Evolutionary conservation across 1,140 invertebrate genomes (phyloP).

Genomic region (Zaprionus capensis): DNA sequence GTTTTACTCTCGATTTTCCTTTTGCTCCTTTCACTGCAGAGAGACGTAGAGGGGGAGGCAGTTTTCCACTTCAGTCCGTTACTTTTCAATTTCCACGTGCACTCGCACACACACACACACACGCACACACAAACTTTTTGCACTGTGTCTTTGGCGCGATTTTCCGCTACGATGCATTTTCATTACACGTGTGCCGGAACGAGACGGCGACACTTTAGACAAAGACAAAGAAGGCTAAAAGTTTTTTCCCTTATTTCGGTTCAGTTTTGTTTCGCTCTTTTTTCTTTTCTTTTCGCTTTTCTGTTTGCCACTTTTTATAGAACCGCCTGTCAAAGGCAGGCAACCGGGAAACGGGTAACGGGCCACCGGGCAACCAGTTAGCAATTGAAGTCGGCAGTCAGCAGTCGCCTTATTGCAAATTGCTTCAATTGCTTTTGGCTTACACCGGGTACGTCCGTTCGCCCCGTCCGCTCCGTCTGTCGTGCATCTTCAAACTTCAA

Average conservation of each 20-base stretch:
- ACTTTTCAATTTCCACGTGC: conserved; percentile 80
- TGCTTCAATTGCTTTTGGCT: conserved; percentile 71
- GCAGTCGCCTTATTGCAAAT: conserved; percentile 77
- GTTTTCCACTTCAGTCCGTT: conserved; percentile 65
- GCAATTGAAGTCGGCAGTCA: conserved; percentile 50
- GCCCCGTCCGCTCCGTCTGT: conserved; percentile 9
- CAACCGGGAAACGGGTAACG: background rate
- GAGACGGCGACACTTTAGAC: conserved; percentile 30
- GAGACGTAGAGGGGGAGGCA: background rate
- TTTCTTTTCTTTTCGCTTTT: background rate
- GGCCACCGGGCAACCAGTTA: conserved; percentile 19
- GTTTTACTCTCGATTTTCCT: conserved; percentile 28
- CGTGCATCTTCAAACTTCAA: conserved; percentile 28
- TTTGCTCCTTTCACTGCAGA: background rate
- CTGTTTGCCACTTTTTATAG: conserved; percentile 20
- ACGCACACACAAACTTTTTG: conserved; percentile 38
- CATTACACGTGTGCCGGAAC: conserved; percentile 63
- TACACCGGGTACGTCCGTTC: conserved; percentile 11
- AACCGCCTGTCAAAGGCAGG: conserved; percentile 53
- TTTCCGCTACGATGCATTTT: conserved; percentile 78
- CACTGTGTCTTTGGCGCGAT: conserved; percentile 70
- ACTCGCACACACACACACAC: conserved; percentile 28
- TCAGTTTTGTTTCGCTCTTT: background rate
- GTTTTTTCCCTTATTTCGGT: conserved; percentile 29
- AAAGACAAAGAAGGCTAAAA: conserved; percentile 44